Evolutionary conservation across 1,140 invertebrate genomes (phyloP), one percentile per base, ranked within the genome.

Genomic region (Drosophila pectinifera): DNA sequence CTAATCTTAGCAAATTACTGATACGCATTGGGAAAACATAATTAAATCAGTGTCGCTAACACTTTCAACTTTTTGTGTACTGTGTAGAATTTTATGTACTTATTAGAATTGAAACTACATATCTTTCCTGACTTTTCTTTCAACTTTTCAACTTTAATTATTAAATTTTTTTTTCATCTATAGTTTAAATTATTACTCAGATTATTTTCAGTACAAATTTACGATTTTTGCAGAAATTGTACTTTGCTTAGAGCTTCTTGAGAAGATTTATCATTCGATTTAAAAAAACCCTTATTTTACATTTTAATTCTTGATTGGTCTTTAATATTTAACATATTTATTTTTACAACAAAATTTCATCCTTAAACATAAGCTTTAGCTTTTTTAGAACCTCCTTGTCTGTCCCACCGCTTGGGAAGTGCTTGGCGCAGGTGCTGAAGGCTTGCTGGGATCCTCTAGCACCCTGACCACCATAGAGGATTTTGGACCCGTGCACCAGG

Each of bases 401-500:
- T 91, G 90, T 1, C 89, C 67, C 6, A 74, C 68, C 1, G 69
- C 49, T 22, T 90, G 85, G 11, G 89, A 85, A 28, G 79, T 79
- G 24, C 65, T 89, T 2, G 91, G 58, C 16, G 78, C 65, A 22
- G 86, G 61, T 7, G 84, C 58, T 4, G 78, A 31, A 14, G 82
- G 78, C 43, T 92, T 92, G 6, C 73, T 64, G n/a, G 91, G 91
- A 81, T 92, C 91, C 45, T 92, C 91, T 14, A 92, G 72, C 1
- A 92, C 91, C 7, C 92, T 74, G 14, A 92, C 91, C n/a, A 92
- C 62, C 81, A 92, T 90, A 3, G 91, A 90, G 4, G 90, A 92
- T 24, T 92, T 92, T 3, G 91, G 90, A 0, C 92, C 92, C 0
- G 92, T 92, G 39, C 86, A 90, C 92, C 92, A 92, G 8, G 81